Evolutionary conservation across 2,113 vertebrate species (phyloP), one percentile per base, ranked within the genome.

Genomic region (Emydura subglobosa): DNA sequence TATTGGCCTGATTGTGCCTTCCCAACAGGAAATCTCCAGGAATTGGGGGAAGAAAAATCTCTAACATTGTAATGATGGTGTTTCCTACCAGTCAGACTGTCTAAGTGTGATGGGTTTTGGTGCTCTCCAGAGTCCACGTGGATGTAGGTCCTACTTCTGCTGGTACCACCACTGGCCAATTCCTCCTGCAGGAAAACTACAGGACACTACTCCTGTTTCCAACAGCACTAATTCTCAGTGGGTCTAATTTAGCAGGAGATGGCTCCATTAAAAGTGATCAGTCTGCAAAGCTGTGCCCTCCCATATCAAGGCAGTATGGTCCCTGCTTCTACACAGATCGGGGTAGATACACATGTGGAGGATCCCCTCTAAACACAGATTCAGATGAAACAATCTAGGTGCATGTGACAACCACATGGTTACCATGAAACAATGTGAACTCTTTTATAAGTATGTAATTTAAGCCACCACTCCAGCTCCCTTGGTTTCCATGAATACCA

Each of bases 341-440:
- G 10, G 19, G 22, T 13, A 44, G 42, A 78, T 47, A 4, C 25
- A 47, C 22, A 47, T 1, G 1, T 78, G 74, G 74, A 78, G 42
- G 10, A 78, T 42, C 42, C 13, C 4, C 5, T 86, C 13, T 1
- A 0, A 78, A 78, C 4, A 1, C 1, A 65, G 54, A 59, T 3
- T 31, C 10, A 12, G 44, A 47, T 4, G 83, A 81, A 83, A 4
- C 19, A 79, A 47, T 21, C 44, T 1, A 0, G 91, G 50, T 1
- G 85, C 39, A 17, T 5, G 42, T 91, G 50, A 2, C 42, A 79
- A 4, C 53, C 79, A 65, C 39, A 79, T 9, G 83, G 14, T 47
- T 74, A 29, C 13, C 74, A 78, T 24, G 47, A 78, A 78, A 78
- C 74, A 47, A 78, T 78, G 25, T 44, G 24, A 78, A 47, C 27